phyloP scores from a whole-genome alignment of 92 coral and sea anemone genomes.

The Diadumene lineata region DNA sequence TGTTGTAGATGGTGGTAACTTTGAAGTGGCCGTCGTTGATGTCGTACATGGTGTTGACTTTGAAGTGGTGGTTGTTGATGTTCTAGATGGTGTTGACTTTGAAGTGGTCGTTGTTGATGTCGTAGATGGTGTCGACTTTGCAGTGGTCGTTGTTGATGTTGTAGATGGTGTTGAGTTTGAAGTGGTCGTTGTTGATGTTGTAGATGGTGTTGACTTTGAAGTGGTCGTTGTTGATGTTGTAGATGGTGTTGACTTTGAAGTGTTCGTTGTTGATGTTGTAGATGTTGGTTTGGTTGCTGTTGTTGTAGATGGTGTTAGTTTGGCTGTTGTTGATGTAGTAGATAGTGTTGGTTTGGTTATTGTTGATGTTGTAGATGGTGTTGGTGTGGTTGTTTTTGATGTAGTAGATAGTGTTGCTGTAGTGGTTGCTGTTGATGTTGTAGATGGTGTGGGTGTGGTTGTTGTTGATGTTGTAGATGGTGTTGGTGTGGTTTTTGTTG shows the following conservation, averaged over 20 bases:
- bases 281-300: neutral
- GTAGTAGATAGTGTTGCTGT: neutral
- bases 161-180: neutral
- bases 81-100: neutral
- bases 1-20: neutral
- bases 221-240: neutral
- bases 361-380: slow-evolving; percentile 26
- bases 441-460: neutral
- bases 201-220: neutral
- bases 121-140: neutral
- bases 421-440: neutral
- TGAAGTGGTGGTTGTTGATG: neutral
- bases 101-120: neutral
- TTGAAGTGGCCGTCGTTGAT: neutral
- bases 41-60: neutral
- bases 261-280: neutral
- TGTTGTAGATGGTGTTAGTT: slow-evolving; percentile 6
- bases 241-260: neutral
- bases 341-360: too few species aligned
- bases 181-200: slow-evolving; percentile 1
- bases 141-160: neutral
- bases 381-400: slow-evolving; percentile 13
- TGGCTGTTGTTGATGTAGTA: slow-evolving; percentile 8
- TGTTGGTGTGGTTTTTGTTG: neutral
- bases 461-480: neutral